phyloP scores from a whole-genome alignment of 2,888 invertebrate species.

The Drosophila formosana region DNA sequence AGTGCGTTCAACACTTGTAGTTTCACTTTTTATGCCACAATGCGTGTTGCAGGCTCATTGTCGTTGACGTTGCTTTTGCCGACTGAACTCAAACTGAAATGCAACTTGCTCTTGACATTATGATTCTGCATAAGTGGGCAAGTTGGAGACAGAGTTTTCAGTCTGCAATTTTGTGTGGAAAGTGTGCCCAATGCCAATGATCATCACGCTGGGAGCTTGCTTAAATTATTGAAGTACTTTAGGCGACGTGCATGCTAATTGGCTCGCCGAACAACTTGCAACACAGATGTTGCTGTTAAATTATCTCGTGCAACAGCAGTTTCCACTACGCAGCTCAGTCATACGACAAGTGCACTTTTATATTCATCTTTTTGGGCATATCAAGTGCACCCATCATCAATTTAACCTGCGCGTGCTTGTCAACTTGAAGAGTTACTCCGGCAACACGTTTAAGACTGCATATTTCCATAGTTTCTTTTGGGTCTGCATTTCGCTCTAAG shows the following conservation, averaged over 20 bases:
- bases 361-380: slow-evolving; percentile 4
- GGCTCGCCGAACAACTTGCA: slow-evolving; percentile 41
- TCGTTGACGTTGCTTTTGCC: slow-evolving; percentile 16
- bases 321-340: slow-evolving; percentile 1
- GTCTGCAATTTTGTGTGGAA: slow-evolving; percentile 42
- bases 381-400: slow-evolving; percentile 22
- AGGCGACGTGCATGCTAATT: slow-evolving; percentile 67
- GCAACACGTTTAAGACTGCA: neutral
- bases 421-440: slow-evolving; percentile 9
- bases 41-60: slow-evolving; percentile 48
- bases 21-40: slow-evolving; percentile 61
- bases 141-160: slow-evolving; percentile 4
- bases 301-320: slow-evolving; percentile 22
- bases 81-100: slow-evolving; percentile 46
- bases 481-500: neutral
- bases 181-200: slow-evolving; percentile 62
- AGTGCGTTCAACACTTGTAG: slow-evolving; percentile 15
- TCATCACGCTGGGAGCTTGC: slow-evolving; percentile 15
- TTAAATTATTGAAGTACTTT: slow-evolving; percentile 54
- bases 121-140: slow-evolving; percentile 60
- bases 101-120: slow-evolving; percentile 50
- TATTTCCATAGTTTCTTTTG: neutral
- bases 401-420: slow-evolving; percentile 8
- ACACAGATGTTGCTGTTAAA: slow-evolving; percentile 32
- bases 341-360: slow-evolving; percentile 25